Evolutionary conservation across 2,888 invertebrate genomes (phyloP).

Genomic region (Endotricha flammealis): DNA sequence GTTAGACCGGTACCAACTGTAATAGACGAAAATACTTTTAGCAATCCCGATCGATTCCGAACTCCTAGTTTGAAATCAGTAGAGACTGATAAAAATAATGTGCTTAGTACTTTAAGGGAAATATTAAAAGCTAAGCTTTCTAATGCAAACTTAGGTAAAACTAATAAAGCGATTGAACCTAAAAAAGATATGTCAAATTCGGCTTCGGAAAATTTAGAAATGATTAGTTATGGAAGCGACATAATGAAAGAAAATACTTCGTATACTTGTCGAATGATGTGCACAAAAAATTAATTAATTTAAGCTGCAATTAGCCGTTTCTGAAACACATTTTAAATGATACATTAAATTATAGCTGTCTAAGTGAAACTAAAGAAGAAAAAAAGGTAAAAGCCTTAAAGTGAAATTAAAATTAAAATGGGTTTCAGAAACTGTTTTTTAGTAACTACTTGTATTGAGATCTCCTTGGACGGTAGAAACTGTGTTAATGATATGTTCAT

Average conservation of each 20-base stretch:
- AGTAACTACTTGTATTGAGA: too few species aligned
- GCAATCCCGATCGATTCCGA: background rate
- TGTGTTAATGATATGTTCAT: too few species aligned
- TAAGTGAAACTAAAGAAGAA: too few species aligned
- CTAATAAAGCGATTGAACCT: constrained; percentile 1
- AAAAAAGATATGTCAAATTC: constrained; percentile 32
- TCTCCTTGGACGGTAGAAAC: too few species aligned
- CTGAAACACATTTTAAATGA: too few species aligned
- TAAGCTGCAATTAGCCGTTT: too few species aligned
- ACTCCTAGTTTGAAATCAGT: background rate
- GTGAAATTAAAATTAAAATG: too few species aligned
- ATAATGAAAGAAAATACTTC: constrained; percentile 50
- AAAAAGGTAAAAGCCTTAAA: too few species aligned
- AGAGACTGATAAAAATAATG: constrained; percentile 24
- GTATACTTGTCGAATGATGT: constrained; percentile 59
- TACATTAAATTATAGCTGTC: too few species aligned
- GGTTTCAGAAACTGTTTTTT: too few species aligned
- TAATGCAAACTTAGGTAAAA: constrained; percentile 16
- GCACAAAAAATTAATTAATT: constrained; percentile 35
- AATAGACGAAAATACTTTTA: background rate
- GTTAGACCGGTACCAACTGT: background rate
- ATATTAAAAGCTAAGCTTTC: constrained; percentile 30
- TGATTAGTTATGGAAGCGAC: constrained; percentile 15
- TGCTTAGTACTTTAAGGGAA: constrained; percentile 38
- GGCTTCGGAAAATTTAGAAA: constrained; percentile 33